These are phyloP conservation scores for Microcebus lehilahytsara DNA, from an alignment of 2,113 vertebrate species.

Conservation along the genomic window DNA sequence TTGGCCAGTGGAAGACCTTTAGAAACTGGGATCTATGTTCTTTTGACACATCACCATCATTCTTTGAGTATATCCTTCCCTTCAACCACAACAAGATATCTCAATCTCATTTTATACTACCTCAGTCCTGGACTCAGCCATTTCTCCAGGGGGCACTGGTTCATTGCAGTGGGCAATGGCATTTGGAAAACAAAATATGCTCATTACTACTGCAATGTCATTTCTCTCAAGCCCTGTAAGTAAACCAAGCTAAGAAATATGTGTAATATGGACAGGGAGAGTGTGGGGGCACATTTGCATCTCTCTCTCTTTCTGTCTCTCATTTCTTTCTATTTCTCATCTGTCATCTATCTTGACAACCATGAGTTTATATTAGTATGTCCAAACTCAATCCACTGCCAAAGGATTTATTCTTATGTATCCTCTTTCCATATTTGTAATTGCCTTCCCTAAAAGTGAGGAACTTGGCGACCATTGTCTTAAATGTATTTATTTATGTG, in stretches of 20 bases:
- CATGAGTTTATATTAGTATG: neutral
- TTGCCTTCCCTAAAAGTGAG: neutral
- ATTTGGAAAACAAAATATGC: neutral
- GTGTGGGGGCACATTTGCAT: neutral
- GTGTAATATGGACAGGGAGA: neutral
- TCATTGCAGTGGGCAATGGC: neutral
- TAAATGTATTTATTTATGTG: neutral
- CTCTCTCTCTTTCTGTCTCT: neutral
- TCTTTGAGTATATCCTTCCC: neutral
- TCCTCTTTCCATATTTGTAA: neutral
- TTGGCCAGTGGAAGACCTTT: neutral
- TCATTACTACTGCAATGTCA: neutral
- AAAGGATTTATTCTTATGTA: neutral
- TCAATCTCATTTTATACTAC: neutral
- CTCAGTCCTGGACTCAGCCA: neutral
- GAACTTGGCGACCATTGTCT: neutral
- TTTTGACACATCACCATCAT: neutral
- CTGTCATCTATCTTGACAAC: neutral
- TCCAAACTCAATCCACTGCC: neutral
- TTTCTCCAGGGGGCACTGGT: neutral
- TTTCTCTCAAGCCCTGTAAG: neutral
- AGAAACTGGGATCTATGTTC: neutral
- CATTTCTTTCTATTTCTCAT: neutral
- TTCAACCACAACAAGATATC: neutral
- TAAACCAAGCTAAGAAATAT: neutral